Evolutionary conservation across 1,140 invertebrate species (phyloP).

Genomic region (Sycobia sp.): DNA sequence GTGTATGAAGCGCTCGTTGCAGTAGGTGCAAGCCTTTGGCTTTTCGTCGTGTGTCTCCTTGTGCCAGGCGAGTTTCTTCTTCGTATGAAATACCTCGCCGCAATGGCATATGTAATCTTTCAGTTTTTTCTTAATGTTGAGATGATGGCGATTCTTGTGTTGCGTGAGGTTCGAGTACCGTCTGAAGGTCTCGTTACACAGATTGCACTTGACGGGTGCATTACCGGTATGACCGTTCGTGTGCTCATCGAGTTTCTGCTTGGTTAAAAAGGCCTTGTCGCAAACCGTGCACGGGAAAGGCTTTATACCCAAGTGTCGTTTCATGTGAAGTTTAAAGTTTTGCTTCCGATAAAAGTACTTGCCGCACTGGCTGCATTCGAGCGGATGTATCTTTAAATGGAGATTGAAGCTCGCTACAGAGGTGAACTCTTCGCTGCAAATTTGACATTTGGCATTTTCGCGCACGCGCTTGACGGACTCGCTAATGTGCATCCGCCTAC

Average conservation of each 20-base stretch:
- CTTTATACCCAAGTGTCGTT: conserved; percentile 78
- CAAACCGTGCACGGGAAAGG: conserved; percentile 79
- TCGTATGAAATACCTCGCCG: conserved; percentile 80
- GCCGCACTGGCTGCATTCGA: conserved; percentile 79
- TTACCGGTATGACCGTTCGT: conserved; percentile 81
- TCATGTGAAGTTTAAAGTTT: conserved; percentile 77
- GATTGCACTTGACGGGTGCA: conserved; percentile 78
- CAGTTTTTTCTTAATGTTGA: conserved; percentile 69
- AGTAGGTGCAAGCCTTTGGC: conserved; percentile 82
- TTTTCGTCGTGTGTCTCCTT: conserved; percentile 81
- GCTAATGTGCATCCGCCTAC: conserved; percentile 58
- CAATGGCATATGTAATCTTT: conserved; percentile 83
- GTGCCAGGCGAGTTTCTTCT: conserved; percentile 83
- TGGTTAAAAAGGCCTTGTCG: conserved; percentile 80
- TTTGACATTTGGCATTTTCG: conserved; percentile 62
- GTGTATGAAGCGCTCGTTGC: conserved; percentile 84
- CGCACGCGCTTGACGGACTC: conserved; percentile 52
- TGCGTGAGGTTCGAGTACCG: conserved; percentile 85
- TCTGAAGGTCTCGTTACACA: conserved; percentile 83
- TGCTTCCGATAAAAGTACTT: conserved; percentile 76
- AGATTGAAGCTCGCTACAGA: conserved; percentile 68
- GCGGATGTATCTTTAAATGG: conserved; percentile 77
- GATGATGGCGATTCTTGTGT: conserved; percentile 75
- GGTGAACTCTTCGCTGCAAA: conserved; percentile 67
- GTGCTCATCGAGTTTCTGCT: conserved; percentile 79